Percentiles rank a stretch among this genome's conserved stretches.
Conservation (phyloP, 35 echinoderm and acorn worm genomes). For the Ophioderma brevispina region DNA sequence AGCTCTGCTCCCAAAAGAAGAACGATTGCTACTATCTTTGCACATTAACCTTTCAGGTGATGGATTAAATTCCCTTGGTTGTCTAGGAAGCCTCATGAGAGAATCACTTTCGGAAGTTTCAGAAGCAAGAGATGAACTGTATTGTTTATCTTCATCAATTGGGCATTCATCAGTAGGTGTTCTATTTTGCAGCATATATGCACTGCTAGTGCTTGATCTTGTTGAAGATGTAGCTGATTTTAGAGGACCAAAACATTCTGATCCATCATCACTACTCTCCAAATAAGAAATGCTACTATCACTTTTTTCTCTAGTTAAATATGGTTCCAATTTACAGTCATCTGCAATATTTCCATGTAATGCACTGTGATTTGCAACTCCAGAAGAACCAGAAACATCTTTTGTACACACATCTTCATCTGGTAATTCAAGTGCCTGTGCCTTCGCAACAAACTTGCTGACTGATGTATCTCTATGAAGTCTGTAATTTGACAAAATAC, state of each 20-base stretch:
- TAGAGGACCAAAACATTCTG: background rate
- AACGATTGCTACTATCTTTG: too few relatives aligned
- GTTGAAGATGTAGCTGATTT: background rate
- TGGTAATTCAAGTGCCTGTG: constrained; percentile 17
- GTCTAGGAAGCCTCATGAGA: constrained; percentile 13
- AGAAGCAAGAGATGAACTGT: background rate
- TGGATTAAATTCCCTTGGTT: constrained; percentile 24
- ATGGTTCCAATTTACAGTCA: background rate
- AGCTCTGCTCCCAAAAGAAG: too few relatives aligned
- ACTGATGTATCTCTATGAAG: background rate
- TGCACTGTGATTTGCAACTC: background rate
- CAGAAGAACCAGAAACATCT: background rate
- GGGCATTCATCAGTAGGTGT: background rate
- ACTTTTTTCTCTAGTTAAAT: background rate
- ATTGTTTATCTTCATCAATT: background rate
- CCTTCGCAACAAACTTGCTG: constrained; percentile 28
- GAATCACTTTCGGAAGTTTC: background rate
- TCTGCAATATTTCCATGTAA: background rate
- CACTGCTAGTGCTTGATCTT: background rate
- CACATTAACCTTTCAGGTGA: constrained; percentile 11
- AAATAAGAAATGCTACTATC: background rate
- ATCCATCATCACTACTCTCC: background rate
- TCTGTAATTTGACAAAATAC: background rate
- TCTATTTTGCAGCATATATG: background rate
- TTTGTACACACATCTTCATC: background rate